Evolutionary conservation across 2,888 invertebrate genomes (phyloP), one percentile per base, ranked within the genome.

Genomic region (Drosophila tanythrix): DNA sequence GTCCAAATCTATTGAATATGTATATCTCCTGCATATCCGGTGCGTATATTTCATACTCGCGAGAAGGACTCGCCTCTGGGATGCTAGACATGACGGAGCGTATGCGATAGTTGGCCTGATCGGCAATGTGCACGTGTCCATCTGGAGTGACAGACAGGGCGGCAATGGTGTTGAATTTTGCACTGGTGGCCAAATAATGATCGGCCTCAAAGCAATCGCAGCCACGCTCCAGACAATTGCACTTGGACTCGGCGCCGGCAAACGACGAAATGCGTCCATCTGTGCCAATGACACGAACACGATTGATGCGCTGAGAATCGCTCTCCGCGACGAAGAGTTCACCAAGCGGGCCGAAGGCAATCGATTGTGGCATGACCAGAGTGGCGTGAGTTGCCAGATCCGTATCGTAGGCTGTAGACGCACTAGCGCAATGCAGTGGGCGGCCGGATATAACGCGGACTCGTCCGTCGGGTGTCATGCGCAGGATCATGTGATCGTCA

Each of bases 1-100:
- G 99, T 0, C 99, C 99, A 91, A 98, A 98, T 81, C 98, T 94
- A 89, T 98, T 98, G 94, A 98, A 98, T 31, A 98, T 96, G 89
- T 98, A 98, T 72, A 98, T 96, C 93, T 99, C 99, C 93, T 99
- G 98, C 4, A 98, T 97, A 87, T 98, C 98, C 0, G 99, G 97
- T 0, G 98, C 98, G 89, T 97, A 97, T 67, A 99, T 98, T 92
- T 98, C 98, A 92, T 99, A 99, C 91, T 98, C 97, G 52, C 97
- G 94, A 0, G 96, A 95, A 1, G 95, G 95, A 84, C 97, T 97
- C 0, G 97, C 96, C 81, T 97, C 97, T 0, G 98, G 98, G 71
- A 98, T 97, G 87, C 97, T 97, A 0, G 97, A 97, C 95, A 96
- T 97, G 0, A 98, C 97, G 0, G 97, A 97, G 50, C 98, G 94